phyloP scores from a whole-genome alignment of 2,888 invertebrate genomes.

The Odontocerum albicorne region DNA sequence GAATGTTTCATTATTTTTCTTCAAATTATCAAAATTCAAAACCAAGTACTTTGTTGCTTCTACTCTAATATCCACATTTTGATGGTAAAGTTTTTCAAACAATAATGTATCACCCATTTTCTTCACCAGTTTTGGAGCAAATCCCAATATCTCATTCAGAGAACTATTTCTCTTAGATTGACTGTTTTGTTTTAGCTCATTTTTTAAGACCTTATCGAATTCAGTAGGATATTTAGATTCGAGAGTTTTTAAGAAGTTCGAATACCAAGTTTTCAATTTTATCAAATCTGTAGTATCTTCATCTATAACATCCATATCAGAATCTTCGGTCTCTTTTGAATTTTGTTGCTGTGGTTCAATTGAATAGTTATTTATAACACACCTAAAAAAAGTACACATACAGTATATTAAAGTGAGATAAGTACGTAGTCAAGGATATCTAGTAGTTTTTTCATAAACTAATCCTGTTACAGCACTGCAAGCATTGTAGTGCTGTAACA shows the following conservation, averaged over 20 bases:
- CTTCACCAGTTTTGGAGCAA: conserved; percentile 58
- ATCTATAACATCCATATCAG: conserved; percentile 38
- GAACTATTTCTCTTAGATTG: conserved; percentile 44
- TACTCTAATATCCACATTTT: conserved; percentile 64
- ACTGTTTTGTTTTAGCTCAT: conserved; percentile 52
- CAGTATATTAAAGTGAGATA: too few species aligned
- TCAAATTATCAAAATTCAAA: conserved; percentile 53
- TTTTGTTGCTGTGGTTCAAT: conserved; percentile 34
- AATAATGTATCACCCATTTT: conserved; percentile 57
- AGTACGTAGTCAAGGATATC: too few species aligned
- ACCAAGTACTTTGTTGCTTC: conserved; percentile 68
- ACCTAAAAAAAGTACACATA: too few species aligned
- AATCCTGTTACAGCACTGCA: too few species aligned
- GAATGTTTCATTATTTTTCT: conserved; percentile 59
- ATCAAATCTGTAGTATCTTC: conserved; percentile 44
- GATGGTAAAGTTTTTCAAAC: conserved; percentile 73
- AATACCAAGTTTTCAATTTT: conserved; percentile 57
- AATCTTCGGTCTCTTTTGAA: conserved; percentile 40
- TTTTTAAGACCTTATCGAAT: conserved; percentile 69
- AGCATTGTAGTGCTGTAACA: too few species aligned
- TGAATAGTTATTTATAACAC: conserved; percentile 49
- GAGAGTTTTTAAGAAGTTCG: conserved; percentile 58
- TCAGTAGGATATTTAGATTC: conserved; percentile 71
- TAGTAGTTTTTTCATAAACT: too few species aligned
- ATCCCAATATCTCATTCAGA: conserved; percentile 53